A percentile compares a stretch with the other conserved stretches of the same genome.
Conservation (phyloP, 2,797 vertebrate genomes). For the Eospalax fontanierii region DNA sequence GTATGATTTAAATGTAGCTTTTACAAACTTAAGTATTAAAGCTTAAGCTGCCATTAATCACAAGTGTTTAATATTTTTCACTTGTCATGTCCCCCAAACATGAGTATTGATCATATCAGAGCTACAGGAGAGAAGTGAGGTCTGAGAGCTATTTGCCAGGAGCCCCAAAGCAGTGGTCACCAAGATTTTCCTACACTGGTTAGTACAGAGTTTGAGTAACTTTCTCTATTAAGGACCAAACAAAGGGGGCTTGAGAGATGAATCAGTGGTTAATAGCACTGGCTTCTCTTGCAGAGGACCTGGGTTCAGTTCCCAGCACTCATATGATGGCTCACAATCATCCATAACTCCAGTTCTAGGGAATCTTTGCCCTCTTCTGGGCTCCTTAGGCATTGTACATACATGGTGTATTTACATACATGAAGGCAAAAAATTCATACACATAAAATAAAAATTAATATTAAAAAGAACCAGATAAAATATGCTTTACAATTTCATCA, state of each 20-base stretch:
- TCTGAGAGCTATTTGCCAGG: background rate
- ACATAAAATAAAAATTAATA: too few species aligned
- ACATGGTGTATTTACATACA: too few species aligned
- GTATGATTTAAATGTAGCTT: constrained; percentile 79
- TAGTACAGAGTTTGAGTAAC: background rate
- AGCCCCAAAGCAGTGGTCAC: background rate
- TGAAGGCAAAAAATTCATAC: too few species aligned
- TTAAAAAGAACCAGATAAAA: background rate
- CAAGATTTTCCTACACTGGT: constrained; percentile 1
- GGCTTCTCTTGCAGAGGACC: too few species aligned
- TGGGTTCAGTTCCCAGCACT: too few species aligned
- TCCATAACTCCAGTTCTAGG: too few species aligned
- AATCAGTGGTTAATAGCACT: too few species aligned
- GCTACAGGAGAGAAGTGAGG: background rate
- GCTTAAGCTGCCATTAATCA: constrained; percentile 77
- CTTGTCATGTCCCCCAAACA: constrained; percentile 34
- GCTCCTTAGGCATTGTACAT: too few species aligned
- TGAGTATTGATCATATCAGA: constrained; percentile 56
- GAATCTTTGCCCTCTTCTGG: too few species aligned
- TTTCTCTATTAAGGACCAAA: background rate
- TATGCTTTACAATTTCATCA: background rate
- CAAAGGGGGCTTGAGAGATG: too few species aligned
- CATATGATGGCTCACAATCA: too few species aligned
- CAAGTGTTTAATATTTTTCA: constrained; percentile 71
- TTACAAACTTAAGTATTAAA: constrained; percentile 74